Evolutionary conservation across 2,113 vertebrate species (phyloP).

Genomic region (Tapirus terrestris): DNA sequence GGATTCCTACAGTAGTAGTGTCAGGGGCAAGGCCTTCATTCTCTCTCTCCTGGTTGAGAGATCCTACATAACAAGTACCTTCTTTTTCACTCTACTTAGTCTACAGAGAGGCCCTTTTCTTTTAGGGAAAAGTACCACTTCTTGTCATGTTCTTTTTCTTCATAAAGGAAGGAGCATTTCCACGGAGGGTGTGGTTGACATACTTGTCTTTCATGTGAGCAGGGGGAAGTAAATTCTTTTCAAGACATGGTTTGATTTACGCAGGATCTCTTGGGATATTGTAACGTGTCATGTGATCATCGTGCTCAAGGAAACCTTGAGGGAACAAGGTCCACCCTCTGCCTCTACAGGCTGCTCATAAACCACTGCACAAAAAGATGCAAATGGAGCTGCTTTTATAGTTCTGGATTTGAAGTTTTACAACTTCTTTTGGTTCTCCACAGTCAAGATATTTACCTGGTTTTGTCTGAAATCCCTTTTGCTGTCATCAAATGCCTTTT

Average conservation of each 20-base stretch:
- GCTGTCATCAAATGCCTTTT: neutral
- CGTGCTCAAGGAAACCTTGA: neutral
- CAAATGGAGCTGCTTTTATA: neutral
- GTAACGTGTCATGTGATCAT: neutral
- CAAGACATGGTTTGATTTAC: slow-evolving; percentile 4
- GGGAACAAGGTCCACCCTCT: neutral
- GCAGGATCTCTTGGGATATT: neutral
- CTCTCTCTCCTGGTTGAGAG: neutral
- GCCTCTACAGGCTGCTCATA: neutral
- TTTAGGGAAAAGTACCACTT: neutral
- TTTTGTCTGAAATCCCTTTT: slow-evolving; percentile 5
- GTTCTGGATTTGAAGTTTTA: neutral
- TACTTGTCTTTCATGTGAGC: neutral
- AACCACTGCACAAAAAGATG: neutral
- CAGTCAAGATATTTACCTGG: neutral
- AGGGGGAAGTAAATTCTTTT: neutral
- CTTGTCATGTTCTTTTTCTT: slow-evolving; percentile 8
- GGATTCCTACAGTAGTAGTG: neutral
- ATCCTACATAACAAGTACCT: neutral
- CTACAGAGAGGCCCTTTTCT: neutral
- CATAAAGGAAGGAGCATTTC: neutral
- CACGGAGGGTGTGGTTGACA: neutral
- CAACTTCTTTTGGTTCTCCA: neutral
- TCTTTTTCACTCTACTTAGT: neutral
- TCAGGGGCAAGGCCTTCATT: neutral